Evolutionary conservation across 2,113 vertebrate species (phyloP).

Genomic region (Nymphicus hollandicus): DNA sequence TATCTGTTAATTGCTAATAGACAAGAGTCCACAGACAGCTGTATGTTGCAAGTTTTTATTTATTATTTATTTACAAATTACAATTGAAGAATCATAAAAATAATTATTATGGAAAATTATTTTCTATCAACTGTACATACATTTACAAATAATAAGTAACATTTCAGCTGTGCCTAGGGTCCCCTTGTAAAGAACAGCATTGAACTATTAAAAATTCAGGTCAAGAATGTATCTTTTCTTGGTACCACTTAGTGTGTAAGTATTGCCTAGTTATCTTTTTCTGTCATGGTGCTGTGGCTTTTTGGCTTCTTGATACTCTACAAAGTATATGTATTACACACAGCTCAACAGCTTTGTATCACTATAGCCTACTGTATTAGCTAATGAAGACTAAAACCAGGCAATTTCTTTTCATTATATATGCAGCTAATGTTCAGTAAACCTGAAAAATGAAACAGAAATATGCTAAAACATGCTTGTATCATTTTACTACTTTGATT

Average conservation of each 20-base stretch:
- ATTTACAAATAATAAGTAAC: not conserved
- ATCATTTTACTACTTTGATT: not conserved
- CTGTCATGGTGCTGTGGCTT: not conserved
- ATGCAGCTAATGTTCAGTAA: not conserved
- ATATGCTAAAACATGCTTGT: not conserved
- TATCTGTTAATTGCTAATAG: not conserved
- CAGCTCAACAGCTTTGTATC: not conserved
- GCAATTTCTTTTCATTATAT: not conserved
- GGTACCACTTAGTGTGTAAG: not conserved
- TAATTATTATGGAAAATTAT: not conserved
- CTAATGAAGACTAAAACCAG: not conserved
- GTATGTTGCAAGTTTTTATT: not conserved
- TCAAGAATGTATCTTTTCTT: not conserved
- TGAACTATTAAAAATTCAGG: not conserved
- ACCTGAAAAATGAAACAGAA: not conserved
- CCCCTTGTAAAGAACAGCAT: not conserved
- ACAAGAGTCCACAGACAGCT: not conserved
- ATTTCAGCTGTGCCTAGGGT: not conserved
- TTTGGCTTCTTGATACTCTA: not conserved
- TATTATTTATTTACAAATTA: not conserved
- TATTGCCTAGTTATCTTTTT: not conserved
- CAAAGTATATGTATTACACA: not conserved
- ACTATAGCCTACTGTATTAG: not conserved
- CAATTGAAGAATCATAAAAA: not conserved
- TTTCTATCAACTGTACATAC: not conserved